A percentile compares a stretch with the other conserved stretches of the same genome.
These are phyloP conservation scores for Corythaixoides concolor DNA, from an alignment of 2,113 vertebrate species.

Conservation along the genomic window DNA sequence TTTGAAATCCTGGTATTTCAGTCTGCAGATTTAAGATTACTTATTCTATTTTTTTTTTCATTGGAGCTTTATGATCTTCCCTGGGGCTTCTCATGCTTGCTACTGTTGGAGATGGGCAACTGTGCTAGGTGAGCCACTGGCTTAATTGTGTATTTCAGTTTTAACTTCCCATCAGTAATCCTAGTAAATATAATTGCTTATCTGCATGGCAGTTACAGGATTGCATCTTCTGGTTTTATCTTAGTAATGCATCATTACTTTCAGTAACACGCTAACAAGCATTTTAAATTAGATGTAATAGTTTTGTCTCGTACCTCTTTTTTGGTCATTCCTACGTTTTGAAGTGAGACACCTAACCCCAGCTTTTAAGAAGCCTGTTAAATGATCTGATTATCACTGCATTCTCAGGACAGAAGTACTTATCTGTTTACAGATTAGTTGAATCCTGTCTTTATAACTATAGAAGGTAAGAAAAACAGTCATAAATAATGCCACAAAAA, in stretches of 20 bases:
- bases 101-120: neutral
- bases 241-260: neutral
- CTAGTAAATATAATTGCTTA: neutral
- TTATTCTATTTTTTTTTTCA: neutral
- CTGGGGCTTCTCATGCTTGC: neutral
- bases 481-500: neutral
- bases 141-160: neutral
- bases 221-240: neutral
- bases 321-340: neutral
- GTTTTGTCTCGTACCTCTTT: neutral
- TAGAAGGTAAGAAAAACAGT: rapidly evolving
- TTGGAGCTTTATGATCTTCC: neutral
- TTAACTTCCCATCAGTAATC: neutral
- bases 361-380: neutral
- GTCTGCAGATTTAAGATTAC: neutral
- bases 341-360: neutral
- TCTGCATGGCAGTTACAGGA: neutral
- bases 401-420: neutral
- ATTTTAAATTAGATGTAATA: neutral
- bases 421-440: neutral
- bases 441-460: neutral
- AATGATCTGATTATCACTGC: neutral
- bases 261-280: neutral
- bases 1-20: neutral
- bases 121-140: neutral